These are phyloP conservation scores for Arnoldichthys spilopterus DNA, from an alignment of 2,797 vertebrate genomes.

Conservation along the genomic window DNA sequence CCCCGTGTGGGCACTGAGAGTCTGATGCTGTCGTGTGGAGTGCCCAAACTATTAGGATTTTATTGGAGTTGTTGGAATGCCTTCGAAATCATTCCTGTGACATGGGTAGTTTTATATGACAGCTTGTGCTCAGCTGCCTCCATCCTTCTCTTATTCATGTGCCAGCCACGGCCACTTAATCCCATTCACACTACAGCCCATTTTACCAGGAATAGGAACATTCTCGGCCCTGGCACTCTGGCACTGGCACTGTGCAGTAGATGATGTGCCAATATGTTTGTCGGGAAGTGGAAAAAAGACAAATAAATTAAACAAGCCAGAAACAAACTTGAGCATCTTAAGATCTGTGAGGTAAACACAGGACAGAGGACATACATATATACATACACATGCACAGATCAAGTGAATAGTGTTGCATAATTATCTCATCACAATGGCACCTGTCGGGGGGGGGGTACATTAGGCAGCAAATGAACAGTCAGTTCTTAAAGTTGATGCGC, in stretches of 20 bases:
- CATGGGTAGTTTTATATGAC: conserved; percentile 25
- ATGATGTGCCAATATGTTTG: not conserved
- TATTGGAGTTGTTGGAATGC: conserved; percentile 30
- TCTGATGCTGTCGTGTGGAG: not conserved
- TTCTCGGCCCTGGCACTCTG: not conserved
- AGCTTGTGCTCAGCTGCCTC: conserved; percentile 34
- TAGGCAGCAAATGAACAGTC: too few species aligned
- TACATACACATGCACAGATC: too few species aligned
- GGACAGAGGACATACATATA: too few species aligned
- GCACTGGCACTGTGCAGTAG: too few species aligned
- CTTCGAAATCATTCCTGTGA: conserved; percentile 28
- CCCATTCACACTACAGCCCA: not conserved
- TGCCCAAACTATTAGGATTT: conserved; percentile 4
- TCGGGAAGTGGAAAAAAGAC: not conserved
- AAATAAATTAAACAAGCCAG: not conserved
- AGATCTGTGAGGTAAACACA: too few species aligned
- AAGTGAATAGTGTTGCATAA: too few species aligned
- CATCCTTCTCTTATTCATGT: conserved; percentile 10
- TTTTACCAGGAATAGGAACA: not conserved
- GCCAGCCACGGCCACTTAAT: not conserved
- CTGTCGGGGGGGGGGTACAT: too few species aligned
- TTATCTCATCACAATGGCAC: too few species aligned
- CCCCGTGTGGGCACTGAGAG: not conserved
- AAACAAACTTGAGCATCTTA: not conserved
- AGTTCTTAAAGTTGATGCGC: too few species aligned